Evolutionary conservation across 92 coral and sea anemone species (phyloP).

Genomic region (Epizoanthus ramosus): DNA sequence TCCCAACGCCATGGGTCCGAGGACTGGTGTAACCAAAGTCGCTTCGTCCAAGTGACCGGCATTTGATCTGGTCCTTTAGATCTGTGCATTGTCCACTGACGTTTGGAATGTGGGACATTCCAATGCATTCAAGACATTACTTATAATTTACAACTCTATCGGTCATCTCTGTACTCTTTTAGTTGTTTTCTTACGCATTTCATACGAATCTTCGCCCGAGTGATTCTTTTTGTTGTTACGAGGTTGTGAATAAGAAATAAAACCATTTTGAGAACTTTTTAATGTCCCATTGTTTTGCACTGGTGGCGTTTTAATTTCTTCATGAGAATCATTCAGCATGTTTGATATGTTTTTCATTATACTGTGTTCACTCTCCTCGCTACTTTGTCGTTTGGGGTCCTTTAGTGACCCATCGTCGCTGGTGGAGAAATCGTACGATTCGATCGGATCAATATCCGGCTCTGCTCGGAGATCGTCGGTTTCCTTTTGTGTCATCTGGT

Average conservation of each 20-base stretch:
- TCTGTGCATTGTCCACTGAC: neutral
- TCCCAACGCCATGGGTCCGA: too few relatives aligned
- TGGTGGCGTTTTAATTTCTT: neutral
- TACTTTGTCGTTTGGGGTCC: neutral
- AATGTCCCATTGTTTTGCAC: neutral
- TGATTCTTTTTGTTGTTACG: neutral
- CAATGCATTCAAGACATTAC: conserved; percentile 3
- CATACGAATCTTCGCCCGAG: conserved; percentile 1
- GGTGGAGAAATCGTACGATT: conserved; percentile 25
- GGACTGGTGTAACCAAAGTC: too few relatives aligned
- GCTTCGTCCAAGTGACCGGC: too few relatives aligned
- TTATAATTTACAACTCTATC: neutral
- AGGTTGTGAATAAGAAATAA: conserved; percentile 7
- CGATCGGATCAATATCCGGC: conserved; percentile 6
- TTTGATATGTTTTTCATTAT: neutral
- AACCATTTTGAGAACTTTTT: conserved; percentile 23
- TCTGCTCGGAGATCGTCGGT: conserved; percentile 1
- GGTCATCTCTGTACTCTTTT: conserved; percentile 12
- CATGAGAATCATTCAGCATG: neutral
- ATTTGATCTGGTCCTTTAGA: neutral
- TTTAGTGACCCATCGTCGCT: conserved; percentile 22
- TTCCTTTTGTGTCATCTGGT: neutral
- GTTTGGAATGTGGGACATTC: conserved; percentile 33
- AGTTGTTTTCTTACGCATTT: conserved; percentile 26
- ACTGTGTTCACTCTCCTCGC: neutral